phyloP scores from a whole-genome alignment of 2,797 vertebrate species.

The Otolemur crassicaudatus region DNA sequence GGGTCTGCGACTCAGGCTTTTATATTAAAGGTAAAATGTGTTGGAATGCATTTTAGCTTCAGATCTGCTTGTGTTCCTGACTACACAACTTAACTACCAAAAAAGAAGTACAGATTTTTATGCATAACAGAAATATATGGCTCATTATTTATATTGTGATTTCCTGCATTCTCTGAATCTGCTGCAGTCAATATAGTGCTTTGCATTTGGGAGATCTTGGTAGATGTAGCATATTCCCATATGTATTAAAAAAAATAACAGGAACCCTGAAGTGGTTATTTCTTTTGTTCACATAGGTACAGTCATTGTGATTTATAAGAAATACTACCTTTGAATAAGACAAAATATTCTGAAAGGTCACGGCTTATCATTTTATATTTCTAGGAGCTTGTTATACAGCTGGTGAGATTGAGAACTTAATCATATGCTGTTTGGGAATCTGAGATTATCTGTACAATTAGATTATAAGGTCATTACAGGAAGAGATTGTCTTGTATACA shows the following conservation, averaged over 20 bases:
- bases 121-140: neutral
- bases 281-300: neutral
- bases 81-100: slow-evolving; percentile 3
- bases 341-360: neutral
- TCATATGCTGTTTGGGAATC: neutral
- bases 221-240: neutral
- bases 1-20: neutral
- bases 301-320: slow-evolving; percentile 43
- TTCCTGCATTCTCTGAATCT: slow-evolving; percentile 24
- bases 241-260: slow-evolving; percentile 56
- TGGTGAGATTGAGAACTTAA: slow-evolving; percentile 47
- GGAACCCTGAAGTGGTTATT: slow-evolving; percentile 6
- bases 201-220: slow-evolving; percentile 23
- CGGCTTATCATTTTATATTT: slow-evolving; percentile 40
- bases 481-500: neutral
- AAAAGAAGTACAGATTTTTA: slow-evolving; percentile 30
- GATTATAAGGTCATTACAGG: slow-evolving; percentile 15
- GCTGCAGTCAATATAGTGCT: slow-evolving; percentile 17
- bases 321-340: slow-evolving; percentile 44
- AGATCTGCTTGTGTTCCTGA: slow-evolving; percentile 8
- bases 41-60: slow-evolving; percentile 33
- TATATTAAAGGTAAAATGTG: slow-evolving; percentile 55
- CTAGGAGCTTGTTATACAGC: slow-evolving; percentile 46
- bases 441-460: slow-evolving; percentile 11
- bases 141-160: slow-evolving; percentile 12